Evolutionary conservation across 2,888 invertebrate species (phyloP).

Genomic region (Oithona nana): DNA sequence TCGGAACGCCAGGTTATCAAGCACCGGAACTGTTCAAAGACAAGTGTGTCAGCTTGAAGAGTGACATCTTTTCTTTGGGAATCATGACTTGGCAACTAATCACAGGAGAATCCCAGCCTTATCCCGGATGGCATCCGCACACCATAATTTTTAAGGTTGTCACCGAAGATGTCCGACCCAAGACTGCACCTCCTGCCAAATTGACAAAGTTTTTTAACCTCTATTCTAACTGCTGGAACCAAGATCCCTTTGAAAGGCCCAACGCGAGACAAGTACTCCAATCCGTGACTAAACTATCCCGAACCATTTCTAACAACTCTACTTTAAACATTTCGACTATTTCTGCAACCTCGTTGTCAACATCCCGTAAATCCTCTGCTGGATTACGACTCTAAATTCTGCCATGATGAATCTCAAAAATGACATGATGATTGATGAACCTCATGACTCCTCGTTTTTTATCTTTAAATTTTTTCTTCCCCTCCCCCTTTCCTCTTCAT

Average conservation of each 20-base stretch:
- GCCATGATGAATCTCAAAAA: too few relatives aligned
- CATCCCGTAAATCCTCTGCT: too few relatives aligned
- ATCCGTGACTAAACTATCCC: too few relatives aligned
- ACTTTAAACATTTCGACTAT: too few relatives aligned
- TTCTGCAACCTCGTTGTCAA: too few relatives aligned
- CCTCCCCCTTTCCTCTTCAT: too few relatives aligned
- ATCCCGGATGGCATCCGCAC: neutral
- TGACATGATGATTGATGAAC: too few relatives aligned
- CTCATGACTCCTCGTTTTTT: too few relatives aligned
- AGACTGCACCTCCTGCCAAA: constrained; percentile 26
- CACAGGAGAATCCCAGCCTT: neutral
- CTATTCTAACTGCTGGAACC: neutral
- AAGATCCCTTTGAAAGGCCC: neutral
- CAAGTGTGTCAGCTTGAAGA: neutral
- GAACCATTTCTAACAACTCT: too few relatives aligned
- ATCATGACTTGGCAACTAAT: constrained; percentile 5
- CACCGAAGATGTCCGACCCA: neutral
- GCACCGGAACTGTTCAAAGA: constrained; percentile 6
- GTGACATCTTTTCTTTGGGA: constrained; percentile 6
- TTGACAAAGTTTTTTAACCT: constrained; percentile 25
- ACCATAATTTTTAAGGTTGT: constrained; percentile 2
- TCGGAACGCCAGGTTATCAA: constrained; percentile 12
- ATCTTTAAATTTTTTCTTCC: too few relatives aligned
- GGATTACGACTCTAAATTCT: too few relatives aligned
- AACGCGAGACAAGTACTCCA: too few relatives aligned